Percentiles rank a stretch among this genome's conserved stretches.
These are phyloP conservation scores for Teinopalpus imperialis DNA, from an alignment of 2,888 invertebrate species.

Conservation along the genomic window DNA sequence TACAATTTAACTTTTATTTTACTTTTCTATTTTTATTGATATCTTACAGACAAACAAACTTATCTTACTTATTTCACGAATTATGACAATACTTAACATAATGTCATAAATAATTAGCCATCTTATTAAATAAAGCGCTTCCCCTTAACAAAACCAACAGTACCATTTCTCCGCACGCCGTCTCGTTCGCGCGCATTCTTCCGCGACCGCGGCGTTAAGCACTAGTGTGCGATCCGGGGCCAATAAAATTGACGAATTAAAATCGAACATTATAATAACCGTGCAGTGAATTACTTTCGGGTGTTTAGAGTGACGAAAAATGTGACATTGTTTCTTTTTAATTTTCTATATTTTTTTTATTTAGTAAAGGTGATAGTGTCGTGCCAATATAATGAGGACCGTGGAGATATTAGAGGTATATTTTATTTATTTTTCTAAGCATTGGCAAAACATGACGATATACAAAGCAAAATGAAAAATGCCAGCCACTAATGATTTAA, in stretches of 20 bases:
- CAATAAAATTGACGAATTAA: slow-evolving; percentile 2
- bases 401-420: slow-evolving; percentile 49
- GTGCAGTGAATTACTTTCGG: slow-evolving; percentile 26
- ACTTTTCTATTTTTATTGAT: no score
- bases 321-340: slow-evolving; percentile 28
- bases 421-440: no score
- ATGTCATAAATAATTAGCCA: no score
- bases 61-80: no score
- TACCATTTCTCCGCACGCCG: slow-evolving; percentile 40
- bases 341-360: slow-evolving; percentile 17
- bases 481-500: no score
- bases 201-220: slow-evolving; percentile 40
- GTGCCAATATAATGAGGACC: slow-evolving; percentile 42
- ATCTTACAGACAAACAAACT: no score
- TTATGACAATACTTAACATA: no score
- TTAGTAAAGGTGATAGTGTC: slow-evolving; percentile 30
- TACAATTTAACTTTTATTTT: no score
- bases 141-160: slow-evolving; percentile 45
- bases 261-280: slow-evolving; percentile 20
- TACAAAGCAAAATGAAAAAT: no score
- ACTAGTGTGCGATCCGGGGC: slow-evolving; percentile 34
- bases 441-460: no score
- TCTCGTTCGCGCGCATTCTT: slow-evolving; percentile 44
- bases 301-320: slow-evolving; percentile 27
- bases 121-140: no score